Conservation (phyloP, 2,888 invertebrate genomes). For the Orthosia cruda region DNA sequence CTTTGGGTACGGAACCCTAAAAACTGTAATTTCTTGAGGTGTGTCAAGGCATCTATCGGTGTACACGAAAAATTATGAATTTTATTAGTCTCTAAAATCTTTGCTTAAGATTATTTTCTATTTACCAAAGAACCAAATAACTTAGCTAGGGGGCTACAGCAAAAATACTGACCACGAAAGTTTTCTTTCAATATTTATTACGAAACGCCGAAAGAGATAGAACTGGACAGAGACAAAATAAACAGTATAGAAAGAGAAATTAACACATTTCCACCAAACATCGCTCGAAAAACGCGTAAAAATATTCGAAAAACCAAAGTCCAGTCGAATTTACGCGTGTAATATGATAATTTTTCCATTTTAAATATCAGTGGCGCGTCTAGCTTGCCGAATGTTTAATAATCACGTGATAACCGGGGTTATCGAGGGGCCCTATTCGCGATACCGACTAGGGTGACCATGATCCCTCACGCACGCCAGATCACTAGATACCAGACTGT, state of each 20-base stretch:
- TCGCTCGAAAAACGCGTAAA: conserved; percentile 7
- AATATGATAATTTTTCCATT: conserved; percentile 65
- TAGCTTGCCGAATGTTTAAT: conserved; percentile 78
- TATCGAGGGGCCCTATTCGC: conserved; percentile 86
- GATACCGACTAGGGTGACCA: conserved; percentile 78
- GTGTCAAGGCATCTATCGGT: background rate
- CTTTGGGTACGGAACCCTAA: too few species aligned
- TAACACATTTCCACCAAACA: background rate
- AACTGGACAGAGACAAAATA: background rate
- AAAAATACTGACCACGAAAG: background rate
- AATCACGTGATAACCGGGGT: conserved; percentile 89
- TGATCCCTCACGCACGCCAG: conserved; percentile 51
- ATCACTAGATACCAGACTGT: conserved; percentile 60
- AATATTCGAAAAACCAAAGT: conserved; percentile 41
- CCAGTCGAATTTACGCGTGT: conserved; percentile 42
- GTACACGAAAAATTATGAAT: background rate
- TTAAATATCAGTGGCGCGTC: conserved; percentile 60
- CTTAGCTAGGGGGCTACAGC: background rate
- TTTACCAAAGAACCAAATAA: background rate
- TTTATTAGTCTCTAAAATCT: background rate
- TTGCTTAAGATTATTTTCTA: background rate
- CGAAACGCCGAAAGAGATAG: background rate
- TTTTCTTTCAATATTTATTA: background rate
- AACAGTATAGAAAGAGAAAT: background rate
- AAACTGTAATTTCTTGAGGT: background rate